A percentile compares a stretch with the other conserved stretches of the same genome.
These are phyloP conservation scores for Scolopax bukidnonensis DNA, from an alignment of 2,797 vertebrate species.

Conservation along the genomic window DNA sequence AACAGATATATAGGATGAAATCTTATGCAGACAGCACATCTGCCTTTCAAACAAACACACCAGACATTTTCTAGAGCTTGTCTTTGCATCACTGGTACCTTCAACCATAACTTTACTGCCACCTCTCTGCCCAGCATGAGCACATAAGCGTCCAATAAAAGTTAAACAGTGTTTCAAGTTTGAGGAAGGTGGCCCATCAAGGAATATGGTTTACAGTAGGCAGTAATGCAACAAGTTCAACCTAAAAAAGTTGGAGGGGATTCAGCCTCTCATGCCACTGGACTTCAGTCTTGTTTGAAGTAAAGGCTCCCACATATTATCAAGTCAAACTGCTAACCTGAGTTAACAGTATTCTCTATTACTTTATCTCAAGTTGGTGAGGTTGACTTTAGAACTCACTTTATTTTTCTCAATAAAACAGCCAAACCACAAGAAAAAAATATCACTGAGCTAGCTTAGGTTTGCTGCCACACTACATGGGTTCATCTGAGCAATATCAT, in stretches of 20 bases:
- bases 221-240: background rate
- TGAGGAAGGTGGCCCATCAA: background rate
- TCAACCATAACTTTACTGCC: background rate
- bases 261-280: background rate
- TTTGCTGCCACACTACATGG: background rate
- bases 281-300: background rate
- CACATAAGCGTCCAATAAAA: background rate
- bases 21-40: background rate
- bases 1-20: background rate
- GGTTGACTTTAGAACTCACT: background rate
- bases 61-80: background rate
- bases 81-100: background rate
- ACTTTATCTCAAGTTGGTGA: background rate
- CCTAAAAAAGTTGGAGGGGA: background rate
- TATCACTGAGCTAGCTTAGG: background rate
- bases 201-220: background rate
- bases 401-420: background rate
- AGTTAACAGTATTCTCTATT: background rate
- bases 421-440: background rate
- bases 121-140: background rate
- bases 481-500: background rate
- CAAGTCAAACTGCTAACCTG: background rate
- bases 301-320: background rate
- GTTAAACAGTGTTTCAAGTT: background rate
- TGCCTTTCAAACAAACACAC: background rate